phyloP scores from a whole-genome alignment of 2,888 invertebrate genomes.

The Leucozona laternaria region DNA sequence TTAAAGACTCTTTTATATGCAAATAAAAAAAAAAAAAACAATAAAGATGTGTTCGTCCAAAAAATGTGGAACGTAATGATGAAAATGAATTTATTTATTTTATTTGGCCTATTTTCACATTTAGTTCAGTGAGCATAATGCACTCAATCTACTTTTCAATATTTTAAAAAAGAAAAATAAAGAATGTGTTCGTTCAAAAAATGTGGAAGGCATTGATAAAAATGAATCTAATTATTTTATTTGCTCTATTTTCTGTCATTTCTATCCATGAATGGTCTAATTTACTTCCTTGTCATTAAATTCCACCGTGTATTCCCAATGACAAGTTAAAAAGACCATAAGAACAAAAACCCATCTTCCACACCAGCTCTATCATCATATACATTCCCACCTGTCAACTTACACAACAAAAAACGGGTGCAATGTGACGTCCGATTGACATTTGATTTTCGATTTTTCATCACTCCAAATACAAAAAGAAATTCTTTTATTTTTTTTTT shows the following conservation, averaged over 20 bases:
- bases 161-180: too few relatives aligned
- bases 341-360: not conserved
- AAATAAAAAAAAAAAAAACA: too few relatives aligned
- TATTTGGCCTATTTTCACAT: too few relatives aligned
- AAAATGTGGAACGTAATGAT: too few relatives aligned
- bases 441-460: slow-evolving; percentile 36
- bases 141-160: too few relatives aligned
- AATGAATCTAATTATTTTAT: not conserved
- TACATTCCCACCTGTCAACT: slow-evolving; percentile 33
- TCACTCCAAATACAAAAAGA: slow-evolving; percentile 33
- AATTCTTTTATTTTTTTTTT: slow-evolving; percentile 6
- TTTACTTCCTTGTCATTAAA: not conserved
- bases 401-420: not conserved
- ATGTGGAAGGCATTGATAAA: not conserved
- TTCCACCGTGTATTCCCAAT: not conserved
- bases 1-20: too few relatives aligned
- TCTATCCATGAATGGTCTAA: not conserved
- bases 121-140: too few relatives aligned
- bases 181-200: not conserved
- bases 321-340: not conserved
- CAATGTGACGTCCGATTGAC: slow-evolving; percentile 28
- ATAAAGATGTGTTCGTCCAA: too few relatives aligned
- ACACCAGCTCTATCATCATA: slow-evolving; percentile 3
- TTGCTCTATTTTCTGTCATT: not conserved
- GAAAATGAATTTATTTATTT: too few relatives aligned